Evolutionary conservation across 2,113 vertebrate genomes (phyloP), one percentile per base, ranked within the genome.

Genomic region (Pontoporia blainvillei): DNA sequence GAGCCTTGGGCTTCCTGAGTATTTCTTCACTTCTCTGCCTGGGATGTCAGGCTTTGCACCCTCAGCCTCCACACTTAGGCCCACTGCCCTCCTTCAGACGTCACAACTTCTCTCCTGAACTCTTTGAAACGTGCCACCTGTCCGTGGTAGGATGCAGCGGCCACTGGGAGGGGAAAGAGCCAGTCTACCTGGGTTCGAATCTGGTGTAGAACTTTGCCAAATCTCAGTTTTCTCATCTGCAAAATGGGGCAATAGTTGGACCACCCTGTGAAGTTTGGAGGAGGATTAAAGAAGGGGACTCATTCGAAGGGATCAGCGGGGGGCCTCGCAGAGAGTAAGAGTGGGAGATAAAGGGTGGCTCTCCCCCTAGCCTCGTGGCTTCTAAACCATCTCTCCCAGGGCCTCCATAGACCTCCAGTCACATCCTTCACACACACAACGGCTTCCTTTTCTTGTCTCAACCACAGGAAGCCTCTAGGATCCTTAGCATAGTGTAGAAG

Each of bases 401-500:
- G 39, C 14, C 39, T 59, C 57, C 2, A 0, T 0, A 5, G 8
- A 6, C 20, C 54, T 52, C 71, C 20, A 2, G 8, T 44, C 61
- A 54, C 29, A 15, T n/a, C 44, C 34, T 46, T 12, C 61, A 36
- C 9, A 6, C 5, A 20, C 29, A 54, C 59, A 52, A 14, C 2
- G 18, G 67, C 36, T 83, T 39, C 23, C 25, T 69, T 29, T n/a
- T 73, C 81, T 57, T 20, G 20, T 14, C 29, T n/a, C 21, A 25
- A 31, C 7, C 20, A 27, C 52, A 15, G 69, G 62, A 54, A 46
- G 36, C n/a, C 36, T 54, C 75, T 23, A 14, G 6, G 12, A n/a
- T 13, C 54, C 62, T 79, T 36, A 41, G 8, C 18, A 1, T 0
- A 8, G 31, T 7, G 2, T 3, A 0, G 20, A 12, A 27, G 44